A percentile compares a stretch with the other conserved stretches of the same genome.
These are phyloP conservation scores for Gephyroberyx darwinii DNA, from an alignment of 2,797 vertebrate genomes.

Conservation along the genomic window DNA sequence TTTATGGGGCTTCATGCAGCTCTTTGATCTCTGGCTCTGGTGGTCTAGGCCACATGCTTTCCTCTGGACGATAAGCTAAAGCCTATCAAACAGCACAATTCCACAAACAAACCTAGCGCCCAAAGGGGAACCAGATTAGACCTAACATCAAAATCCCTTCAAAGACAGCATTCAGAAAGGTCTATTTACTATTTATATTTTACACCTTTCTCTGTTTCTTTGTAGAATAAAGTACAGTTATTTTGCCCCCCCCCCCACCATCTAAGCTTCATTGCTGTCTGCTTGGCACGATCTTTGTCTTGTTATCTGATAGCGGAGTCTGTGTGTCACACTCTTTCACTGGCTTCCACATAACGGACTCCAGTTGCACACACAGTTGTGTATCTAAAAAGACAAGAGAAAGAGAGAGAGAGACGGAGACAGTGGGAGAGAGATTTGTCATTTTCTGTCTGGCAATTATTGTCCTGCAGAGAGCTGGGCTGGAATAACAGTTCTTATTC, in stretches of 20 bases:
- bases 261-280: constrained; percentile 4
- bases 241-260: neutral
- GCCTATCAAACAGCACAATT: constrained; percentile 72
- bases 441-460: constrained; percentile 61
- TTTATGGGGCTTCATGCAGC: constrained; percentile 60
- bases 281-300: constrained; percentile 7
- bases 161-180: constrained; percentile 43
- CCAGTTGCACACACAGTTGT: constrained; percentile 16
- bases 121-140: constrained; percentile 56
- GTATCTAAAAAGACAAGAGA: constrained; percentile 17
- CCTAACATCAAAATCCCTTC: constrained; percentile 57
- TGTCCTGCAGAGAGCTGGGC: constrained; percentile 43
- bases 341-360: constrained; percentile 16
- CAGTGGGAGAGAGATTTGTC: constrained; percentile 37
- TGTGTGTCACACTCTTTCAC: constrained; percentile 28
- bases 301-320: constrained; percentile 22
- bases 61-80: constrained; percentile 72
- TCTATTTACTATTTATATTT: constrained; percentile 43
- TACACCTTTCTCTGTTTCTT: constrained; percentile 15
- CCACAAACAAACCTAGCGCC: constrained; percentile 51
- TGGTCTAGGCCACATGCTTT: constrained; percentile 53
- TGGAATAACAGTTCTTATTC: constrained; percentile 48
- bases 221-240: constrained; percentile 3
- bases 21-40: constrained; percentile 70
- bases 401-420: constrained; percentile 33